phyloP scores from a whole-genome alignment of 1,140 invertebrate genomes.

The Tenebrio molitor region DNA sequence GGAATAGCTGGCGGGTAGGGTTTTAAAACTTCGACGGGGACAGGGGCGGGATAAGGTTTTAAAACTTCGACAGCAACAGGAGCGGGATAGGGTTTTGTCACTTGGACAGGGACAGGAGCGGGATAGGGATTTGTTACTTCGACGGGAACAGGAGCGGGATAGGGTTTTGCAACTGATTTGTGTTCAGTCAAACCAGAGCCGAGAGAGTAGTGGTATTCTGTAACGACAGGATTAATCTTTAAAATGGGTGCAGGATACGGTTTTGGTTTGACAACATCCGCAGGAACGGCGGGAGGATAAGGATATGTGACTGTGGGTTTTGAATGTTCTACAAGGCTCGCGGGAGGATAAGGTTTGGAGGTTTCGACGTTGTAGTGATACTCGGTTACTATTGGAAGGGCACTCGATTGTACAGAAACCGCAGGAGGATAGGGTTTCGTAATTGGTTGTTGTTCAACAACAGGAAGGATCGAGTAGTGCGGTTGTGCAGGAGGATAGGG shows the following conservation, averaged over 20 bases:
- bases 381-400: not conserved
- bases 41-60: conserved; percentile 8
- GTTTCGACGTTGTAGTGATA: not conserved
- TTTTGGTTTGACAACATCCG: not conserved
- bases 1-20: no score
- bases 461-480: no score
- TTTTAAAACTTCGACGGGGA: not conserved
- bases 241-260: no score
- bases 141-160: not conserved
- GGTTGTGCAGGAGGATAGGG: not conserved
- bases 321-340: not conserved
- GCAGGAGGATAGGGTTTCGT: not conserved
- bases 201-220: no score
- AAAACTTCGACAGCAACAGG: not conserved
- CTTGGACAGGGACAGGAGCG: not conserved
- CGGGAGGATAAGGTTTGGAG: not conserved
- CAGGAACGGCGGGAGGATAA: not conserved
- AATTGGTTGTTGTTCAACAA: no score
- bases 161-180: no score
- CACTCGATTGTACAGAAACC: not conserved
- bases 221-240: no score
- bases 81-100: not conserved
- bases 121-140: not conserved
- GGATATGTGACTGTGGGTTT: no score
- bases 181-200: no score